phyloP scores from a whole-genome alignment of 35 echinoderm and acorn worm genomes.

The Patiria miniata region DNA sequence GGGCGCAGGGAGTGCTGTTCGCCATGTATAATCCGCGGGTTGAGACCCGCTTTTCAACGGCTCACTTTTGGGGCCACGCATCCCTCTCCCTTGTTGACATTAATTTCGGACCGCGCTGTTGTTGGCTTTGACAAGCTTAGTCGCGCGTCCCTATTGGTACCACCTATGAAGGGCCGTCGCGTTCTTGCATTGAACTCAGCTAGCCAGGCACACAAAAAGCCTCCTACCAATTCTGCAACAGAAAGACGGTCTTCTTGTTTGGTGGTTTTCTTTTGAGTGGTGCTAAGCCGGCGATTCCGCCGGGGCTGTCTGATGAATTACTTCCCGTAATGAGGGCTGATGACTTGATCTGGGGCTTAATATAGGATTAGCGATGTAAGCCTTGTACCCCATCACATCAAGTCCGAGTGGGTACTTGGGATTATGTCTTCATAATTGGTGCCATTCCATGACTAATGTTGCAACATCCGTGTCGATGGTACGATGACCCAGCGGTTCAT shows the following conservation, averaged over 20 bases:
- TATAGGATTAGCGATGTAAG: too few relatives aligned
- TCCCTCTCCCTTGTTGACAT: not conserved
- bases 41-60: constrained; percentile 8
- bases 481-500: too few relatives aligned
- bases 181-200: too few relatives aligned
- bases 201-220: too few relatives aligned
- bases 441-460: too few relatives aligned
- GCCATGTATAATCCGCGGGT: too few relatives aligned
- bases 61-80: constrained; percentile 11
- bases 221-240: too few relatives aligned
- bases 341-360: not conserved
- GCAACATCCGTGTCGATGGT: too few relatives aligned
- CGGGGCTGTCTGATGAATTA: not conserved
- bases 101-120: constrained; percentile 9
- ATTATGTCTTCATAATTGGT: too few relatives aligned
- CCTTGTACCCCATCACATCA: too few relatives aligned
- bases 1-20: too few relatives aligned
- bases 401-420: too few relatives aligned
- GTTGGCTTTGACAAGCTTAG: constrained; percentile 1
- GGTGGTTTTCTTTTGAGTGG: not conserved
- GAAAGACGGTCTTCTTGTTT: not conserved
- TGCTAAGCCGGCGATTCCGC: not conserved
- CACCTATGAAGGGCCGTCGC: not conserved
- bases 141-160: not conserved
- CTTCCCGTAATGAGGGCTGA: not conserved